phyloP scores from a whole-genome alignment of 1,140 invertebrate species.

The Pseudobourletiella spinata region DNA sequence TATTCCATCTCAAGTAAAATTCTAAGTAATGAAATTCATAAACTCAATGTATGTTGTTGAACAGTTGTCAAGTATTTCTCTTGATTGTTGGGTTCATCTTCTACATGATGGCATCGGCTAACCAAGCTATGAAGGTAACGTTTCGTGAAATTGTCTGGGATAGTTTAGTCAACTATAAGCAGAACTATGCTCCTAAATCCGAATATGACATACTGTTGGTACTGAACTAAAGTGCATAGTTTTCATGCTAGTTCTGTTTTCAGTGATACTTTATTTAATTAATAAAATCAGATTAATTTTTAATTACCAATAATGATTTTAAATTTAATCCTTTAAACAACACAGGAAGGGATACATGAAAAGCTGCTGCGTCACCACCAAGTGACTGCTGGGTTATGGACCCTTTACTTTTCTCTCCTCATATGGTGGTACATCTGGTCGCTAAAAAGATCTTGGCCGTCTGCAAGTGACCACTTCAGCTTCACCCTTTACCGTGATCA shows the following conservation, averaged over 20 bases:
- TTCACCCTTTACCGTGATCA: background rate
- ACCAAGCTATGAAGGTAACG: slow-evolving; percentile 11
- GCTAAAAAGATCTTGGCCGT: slow-evolving; percentile 2
- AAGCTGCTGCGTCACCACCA: slow-evolving; percentile 1
- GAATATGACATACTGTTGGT: too few species aligned
- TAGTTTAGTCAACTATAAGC: too few species aligned
- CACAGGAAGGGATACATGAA: background rate
- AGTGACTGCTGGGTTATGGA: background rate
- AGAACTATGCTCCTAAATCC: too few species aligned
- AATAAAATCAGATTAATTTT: too few species aligned
- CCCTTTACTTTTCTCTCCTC: background rate
- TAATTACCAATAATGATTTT: too few species aligned
- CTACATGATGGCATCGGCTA: slow-evolving; percentile 3
- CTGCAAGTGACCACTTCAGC: slow-evolving; percentile 5
- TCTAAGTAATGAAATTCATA: too few species aligned
- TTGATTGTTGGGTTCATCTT: background rate
- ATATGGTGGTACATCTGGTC: slow-evolving; percentile 8
- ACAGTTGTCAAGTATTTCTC: slow-evolving; percentile 8
- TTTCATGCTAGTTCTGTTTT: too few species aligned
- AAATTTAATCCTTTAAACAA: background rate
- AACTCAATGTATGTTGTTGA: too few species aligned
- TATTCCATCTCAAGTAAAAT: too few species aligned
- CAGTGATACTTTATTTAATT: too few species aligned
- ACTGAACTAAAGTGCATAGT: too few species aligned
- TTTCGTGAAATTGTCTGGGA: too few species aligned